Conservation (phyloP, 92 coral and sea anemone species). For the Heteractis magnifica region DNA sequence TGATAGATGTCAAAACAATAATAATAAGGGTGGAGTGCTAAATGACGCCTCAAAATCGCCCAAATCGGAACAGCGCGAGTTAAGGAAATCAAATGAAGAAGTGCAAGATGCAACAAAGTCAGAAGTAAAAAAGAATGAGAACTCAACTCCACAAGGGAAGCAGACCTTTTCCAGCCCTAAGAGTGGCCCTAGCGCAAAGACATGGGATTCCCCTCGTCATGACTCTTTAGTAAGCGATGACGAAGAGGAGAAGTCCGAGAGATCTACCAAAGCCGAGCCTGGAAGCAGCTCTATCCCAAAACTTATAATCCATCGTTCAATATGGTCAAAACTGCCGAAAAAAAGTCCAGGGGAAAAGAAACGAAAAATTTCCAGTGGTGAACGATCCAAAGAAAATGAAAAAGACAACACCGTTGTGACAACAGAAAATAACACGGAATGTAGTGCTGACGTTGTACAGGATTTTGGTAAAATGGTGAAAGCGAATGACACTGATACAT, state of each 20-base stretch:
- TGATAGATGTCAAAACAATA: not conserved
- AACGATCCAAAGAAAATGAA: not conserved
- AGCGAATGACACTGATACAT: not conserved
- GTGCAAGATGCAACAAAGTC: not conserved
- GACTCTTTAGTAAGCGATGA: not conserved
- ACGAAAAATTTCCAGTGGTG: not conserved
- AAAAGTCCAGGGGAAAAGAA: not conserved
- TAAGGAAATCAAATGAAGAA: not conserved
- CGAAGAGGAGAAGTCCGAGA: not conserved
- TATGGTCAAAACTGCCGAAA: not conserved
- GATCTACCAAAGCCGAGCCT: constrained; percentile 2
- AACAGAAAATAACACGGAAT: not conserved
- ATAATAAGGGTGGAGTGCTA: not conserved
- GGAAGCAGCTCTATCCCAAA: constrained; percentile 14
- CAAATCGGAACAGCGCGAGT: not conserved
- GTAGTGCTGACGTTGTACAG: not conserved
- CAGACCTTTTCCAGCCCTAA: constrained; percentile 5
- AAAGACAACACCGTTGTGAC: not conserved
- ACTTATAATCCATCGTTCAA: not conserved
- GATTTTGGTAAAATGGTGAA: not conserved
- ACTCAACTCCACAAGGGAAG: not conserved
- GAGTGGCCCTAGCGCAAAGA: constrained; percentile 4
- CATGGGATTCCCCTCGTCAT: not conserved
- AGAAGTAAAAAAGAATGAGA: too few relatives aligned
- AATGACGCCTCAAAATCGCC: not conserved